These are phyloP conservation scores for Geococcyx californianus DNA, from an alignment of 2,113 vertebrate species.

Conservation along the genomic window DNA sequence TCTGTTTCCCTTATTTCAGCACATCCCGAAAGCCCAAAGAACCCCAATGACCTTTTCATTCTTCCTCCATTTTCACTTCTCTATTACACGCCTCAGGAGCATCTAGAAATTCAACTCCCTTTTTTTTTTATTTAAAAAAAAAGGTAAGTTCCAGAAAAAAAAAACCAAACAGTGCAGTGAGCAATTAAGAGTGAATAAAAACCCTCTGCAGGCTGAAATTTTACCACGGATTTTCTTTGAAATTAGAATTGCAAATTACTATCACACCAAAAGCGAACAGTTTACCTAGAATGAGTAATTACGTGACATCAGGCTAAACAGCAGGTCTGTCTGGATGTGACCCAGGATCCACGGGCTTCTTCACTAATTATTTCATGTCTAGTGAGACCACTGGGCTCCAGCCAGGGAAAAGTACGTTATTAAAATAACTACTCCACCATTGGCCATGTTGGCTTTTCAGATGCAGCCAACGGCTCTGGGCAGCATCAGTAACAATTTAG, in stretches of 20 bases:
- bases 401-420: not conserved
- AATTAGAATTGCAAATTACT: not conserved
- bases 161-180: not conserved
- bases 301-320: slow-evolving; percentile 19
- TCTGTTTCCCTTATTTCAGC: too few species aligned
- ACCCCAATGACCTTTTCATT: not conserved
- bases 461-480: not conserved
- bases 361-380: not conserved
- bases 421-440: not conserved
- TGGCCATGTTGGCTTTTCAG: not conserved
- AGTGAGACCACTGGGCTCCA: not conserved
- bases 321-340: not conserved
- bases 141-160: not conserved
- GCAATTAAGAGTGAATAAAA: not conserved
- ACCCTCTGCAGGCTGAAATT: not conserved
- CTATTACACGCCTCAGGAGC: accelerated
- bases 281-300: slow-evolving; percentile 34
- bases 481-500: not conserved
- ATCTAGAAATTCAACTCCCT: not conserved
- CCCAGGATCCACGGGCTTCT: not conserved
- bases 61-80: slow-evolving; percentile 19
- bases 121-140: not conserved
- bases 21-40: not conserved
- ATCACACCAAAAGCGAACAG: not conserved
- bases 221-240: not conserved